phyloP scores from a whole-genome alignment of 1,140 invertebrate genomes.

The Platorchestia sp. region DNA sequence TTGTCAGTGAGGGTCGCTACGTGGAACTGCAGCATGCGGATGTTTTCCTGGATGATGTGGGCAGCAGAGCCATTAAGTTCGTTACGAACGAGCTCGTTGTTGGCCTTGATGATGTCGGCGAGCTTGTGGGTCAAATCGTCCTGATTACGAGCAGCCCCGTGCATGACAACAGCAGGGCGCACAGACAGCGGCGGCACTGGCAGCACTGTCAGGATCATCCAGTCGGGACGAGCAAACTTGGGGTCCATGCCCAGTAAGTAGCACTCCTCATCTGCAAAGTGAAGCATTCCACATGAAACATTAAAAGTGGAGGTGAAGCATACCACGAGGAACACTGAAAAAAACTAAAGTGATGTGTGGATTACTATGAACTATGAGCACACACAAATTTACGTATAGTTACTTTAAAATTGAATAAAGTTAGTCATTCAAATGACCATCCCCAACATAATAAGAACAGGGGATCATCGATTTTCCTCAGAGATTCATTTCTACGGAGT shows the following conservation, averaged over 20 bases:
- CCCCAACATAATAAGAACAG: not conserved
- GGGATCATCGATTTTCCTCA: not conserved
- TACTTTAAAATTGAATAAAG: too few relatives aligned
- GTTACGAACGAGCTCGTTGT: slow-evolving; percentile 96
- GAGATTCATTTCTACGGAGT: not conserved
- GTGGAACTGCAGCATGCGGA: slow-evolving; percentile 98
- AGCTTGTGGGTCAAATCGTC: slow-evolving; percentile 99
- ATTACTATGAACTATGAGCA: not conserved
- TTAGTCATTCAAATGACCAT: not conserved
- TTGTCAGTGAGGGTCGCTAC: slow-evolving; percentile 98
- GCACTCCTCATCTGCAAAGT: slow-evolving; percentile 89
- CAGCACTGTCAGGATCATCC: slow-evolving; percentile 98
- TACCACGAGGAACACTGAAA: too few relatives aligned
- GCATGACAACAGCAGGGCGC: slow-evolving; percentile 98
- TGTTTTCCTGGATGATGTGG: slow-evolving; percentile 96
- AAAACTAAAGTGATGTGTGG: not conserved
- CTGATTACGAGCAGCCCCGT: slow-evolving; percentile 96
- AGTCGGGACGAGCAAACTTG: slow-evolving; percentile 96
- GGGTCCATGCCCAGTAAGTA: slow-evolving; percentile 96
- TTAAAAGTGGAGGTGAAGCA: not conserved
- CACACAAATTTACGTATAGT: not conserved
- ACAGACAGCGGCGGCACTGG: slow-evolving; percentile 95
- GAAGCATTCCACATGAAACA: not conserved
- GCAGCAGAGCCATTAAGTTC: slow-evolving; percentile 96
- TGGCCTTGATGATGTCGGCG: slow-evolving; percentile 98